Conservation (phyloP, 2,797 vertebrate species). For the Lates japonicus region DNA sequence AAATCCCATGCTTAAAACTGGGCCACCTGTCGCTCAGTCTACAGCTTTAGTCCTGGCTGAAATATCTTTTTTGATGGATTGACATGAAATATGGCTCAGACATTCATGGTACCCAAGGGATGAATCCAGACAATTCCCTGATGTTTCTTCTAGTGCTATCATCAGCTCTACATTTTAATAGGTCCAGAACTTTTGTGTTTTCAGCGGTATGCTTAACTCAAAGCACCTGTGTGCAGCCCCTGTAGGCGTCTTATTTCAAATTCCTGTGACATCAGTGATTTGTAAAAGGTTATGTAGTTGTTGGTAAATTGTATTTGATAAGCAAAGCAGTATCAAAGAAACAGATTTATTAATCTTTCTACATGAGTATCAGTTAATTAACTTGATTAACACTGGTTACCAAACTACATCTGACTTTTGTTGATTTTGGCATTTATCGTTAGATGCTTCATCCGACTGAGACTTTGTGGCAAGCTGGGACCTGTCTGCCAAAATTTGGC, state of each 20-base stretch:
- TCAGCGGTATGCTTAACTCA: not conserved
- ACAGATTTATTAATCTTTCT: not conserved
- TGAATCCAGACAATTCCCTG: not conserved
- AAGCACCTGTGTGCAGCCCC: not conserved
- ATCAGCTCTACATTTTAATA: not conserved
- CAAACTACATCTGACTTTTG: constrained; percentile 16
- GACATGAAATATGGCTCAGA: not conserved
- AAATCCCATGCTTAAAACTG: not conserved
- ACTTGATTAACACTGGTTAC: constrained; percentile 15
- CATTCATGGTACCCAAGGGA: not conserved
- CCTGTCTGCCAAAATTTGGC: not conserved
- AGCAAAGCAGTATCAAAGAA: constrained; percentile 11
- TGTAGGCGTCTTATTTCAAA: not conserved
- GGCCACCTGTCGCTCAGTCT: too few relatives aligned
- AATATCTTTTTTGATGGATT: not conserved
- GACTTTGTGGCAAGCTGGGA: constrained; percentile 23
- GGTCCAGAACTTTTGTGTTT: not conserved
- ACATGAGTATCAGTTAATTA: constrained; percentile 19
- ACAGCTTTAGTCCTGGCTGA: not conserved
- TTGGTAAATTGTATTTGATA: not conserved
- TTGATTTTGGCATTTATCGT: constrained; percentile 24
- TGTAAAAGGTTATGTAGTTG: constrained; percentile 7
- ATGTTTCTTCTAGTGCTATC: not conserved
- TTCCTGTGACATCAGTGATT: not conserved
- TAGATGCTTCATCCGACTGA: not conserved